These are phyloP conservation scores for Limenitis camilla DNA, from an alignment of 2,888 invertebrate genomes.

Conservation along the genomic window DNA sequence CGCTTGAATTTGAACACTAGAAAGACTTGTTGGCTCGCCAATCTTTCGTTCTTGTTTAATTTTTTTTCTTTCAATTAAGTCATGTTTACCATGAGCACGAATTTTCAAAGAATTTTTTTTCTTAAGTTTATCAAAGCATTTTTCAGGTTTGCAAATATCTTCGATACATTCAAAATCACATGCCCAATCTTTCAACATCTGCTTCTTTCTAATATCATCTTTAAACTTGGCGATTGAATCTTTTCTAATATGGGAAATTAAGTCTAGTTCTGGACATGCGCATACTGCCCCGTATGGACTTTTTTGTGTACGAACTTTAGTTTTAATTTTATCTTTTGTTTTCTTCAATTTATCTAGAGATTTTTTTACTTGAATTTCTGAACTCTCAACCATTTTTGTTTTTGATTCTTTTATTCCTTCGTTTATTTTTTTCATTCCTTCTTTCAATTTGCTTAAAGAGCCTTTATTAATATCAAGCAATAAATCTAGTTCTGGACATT, in stretches of 20 bases:
- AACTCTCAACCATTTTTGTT: background rate
- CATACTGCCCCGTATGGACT: background rate
- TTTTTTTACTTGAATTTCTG: background rate
- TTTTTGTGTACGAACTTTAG: too few species aligned
- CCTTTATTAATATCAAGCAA: too few species aligned
- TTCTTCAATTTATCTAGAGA: too few species aligned
- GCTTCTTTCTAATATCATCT: constrained; percentile 33
- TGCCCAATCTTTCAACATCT: constrained; percentile 29
- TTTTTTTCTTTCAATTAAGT: background rate
- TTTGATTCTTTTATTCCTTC: background rate
- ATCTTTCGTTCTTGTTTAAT: constrained; percentile 2
- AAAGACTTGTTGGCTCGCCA: background rate
- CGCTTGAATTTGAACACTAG: constrained; percentile 10
- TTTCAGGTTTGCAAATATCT: constrained; percentile 19
- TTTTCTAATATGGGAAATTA: constrained; percentile 32
- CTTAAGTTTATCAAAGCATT: constrained; percentile 33
- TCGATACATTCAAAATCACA: constrained; percentile 30
- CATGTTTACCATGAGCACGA: background rate
- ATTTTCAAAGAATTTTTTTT: background rate
- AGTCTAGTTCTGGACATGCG: constrained; percentile 9
- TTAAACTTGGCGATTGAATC: constrained; percentile 38
- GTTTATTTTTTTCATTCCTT: too few species aligned
- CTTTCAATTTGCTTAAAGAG: too few species aligned
- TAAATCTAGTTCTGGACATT: constrained; percentile 6
- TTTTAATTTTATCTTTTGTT: too few species aligned